A percentile compares a stretch with the other conserved stretches of the same genome.
phyloP scores from a whole-genome alignment of 2,113 vertebrate genomes.

The Sturnira hondurensis region DNA sequence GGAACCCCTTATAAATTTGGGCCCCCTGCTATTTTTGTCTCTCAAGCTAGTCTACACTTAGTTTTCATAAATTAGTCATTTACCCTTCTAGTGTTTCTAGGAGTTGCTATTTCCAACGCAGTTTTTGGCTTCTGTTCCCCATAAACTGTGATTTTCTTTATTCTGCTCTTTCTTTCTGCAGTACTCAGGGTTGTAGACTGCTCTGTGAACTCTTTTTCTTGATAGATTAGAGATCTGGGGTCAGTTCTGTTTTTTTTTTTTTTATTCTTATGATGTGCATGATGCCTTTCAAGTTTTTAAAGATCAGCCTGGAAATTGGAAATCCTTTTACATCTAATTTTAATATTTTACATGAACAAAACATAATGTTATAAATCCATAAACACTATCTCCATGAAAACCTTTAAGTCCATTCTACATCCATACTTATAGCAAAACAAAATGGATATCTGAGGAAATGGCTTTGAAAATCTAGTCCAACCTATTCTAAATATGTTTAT shows the following conservation, averaged over 20 bases:
- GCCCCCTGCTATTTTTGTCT: neutral
- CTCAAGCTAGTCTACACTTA: neutral
- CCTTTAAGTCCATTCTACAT: neutral
- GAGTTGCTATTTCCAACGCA: neutral
- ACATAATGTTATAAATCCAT: neutral
- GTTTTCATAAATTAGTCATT: neutral
- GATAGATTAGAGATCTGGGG: neutral
- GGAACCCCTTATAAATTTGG: neutral
- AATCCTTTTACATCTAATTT: neutral
- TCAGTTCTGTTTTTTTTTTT: neutral
- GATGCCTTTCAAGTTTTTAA: neutral
- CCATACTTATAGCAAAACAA: neutral
- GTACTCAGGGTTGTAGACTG: neutral
- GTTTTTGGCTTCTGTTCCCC: neutral
- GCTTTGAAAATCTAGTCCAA: neutral
- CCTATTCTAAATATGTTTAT: neutral
- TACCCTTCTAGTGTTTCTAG: neutral
- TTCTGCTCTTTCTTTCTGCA: neutral
- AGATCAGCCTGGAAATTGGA: neutral
- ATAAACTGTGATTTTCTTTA: neutral
- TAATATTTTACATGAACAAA: neutral
- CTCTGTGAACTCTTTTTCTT: neutral
- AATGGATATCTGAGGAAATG: neutral
- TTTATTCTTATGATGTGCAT: neutral
- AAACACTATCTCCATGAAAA: neutral